Percentiles rank a stretch among this genome's conserved stretches.
These are phyloP conservation scores for Brevimyrus niger DNA, from an alignment of 2,113 vertebrate genomes.

Conservation along the genomic window DNA sequence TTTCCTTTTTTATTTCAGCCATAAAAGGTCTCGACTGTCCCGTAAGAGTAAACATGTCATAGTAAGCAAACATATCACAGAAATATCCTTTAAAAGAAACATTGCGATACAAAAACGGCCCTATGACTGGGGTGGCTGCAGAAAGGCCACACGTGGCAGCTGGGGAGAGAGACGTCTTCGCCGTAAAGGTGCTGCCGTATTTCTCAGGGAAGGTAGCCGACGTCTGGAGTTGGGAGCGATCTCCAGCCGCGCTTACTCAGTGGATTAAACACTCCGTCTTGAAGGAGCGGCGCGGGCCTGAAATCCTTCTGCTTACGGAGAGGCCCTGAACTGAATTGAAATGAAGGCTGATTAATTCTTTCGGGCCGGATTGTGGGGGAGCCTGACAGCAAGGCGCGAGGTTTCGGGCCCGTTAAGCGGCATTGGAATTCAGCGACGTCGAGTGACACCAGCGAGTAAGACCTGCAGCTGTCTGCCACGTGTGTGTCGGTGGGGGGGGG, in stretches of 20 bases:
- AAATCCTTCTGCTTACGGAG: conserved; percentile 28
- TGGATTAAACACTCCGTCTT: conserved; percentile 42
- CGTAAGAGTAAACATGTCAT: not conserved
- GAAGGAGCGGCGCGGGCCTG: conserved; percentile 18
- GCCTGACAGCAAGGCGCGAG: conserved; percentile 28
- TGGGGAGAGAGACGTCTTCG: conserved; percentile 33
- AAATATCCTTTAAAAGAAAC: conserved; percentile 15
- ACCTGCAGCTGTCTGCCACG: not conserved
- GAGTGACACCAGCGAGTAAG: not conserved
- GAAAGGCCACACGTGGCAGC: conserved; percentile 55
- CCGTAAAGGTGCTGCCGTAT: conserved; percentile 27
- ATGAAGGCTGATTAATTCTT: conserved; percentile 57
- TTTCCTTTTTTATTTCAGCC: conserved; percentile 38
- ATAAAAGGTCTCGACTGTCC: conserved; percentile 42
- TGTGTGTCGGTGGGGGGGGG: not conserved
- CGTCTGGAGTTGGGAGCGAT: conserved; percentile 11
- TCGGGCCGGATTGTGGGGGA: conserved; percentile 25
- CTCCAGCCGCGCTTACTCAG: conserved; percentile 28
- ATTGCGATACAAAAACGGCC: conserved; percentile 23
- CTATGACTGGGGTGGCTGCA: conserved; percentile 15
- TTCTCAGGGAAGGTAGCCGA: conserved; percentile 15
- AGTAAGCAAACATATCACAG: conserved; percentile 27
- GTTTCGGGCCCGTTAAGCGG: conserved; percentile 20
- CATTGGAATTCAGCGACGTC: not conserved
- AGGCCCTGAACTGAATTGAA: conserved; percentile 44